Evolutionary conservation across 2,888 invertebrate species (phyloP).

Genomic region (Coecobrya sp.): DNA sequence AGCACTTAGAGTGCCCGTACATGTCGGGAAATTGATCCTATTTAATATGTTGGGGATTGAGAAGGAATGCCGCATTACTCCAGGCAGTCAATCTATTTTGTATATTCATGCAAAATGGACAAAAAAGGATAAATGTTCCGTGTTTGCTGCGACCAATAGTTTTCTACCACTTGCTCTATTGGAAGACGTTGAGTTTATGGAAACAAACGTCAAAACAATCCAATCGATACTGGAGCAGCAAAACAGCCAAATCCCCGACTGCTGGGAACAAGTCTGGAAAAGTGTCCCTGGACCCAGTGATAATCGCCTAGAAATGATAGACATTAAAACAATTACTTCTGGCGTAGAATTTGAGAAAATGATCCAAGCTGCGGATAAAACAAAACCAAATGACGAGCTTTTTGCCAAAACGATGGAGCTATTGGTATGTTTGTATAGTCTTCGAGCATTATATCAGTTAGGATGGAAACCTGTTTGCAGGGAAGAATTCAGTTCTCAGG

Average conservation of each 20-base stretch:
- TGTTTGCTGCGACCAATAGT: neutral
- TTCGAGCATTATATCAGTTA: constrained; percentile 14
- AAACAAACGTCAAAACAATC: constrained; percentile 39
- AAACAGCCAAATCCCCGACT: constrained; percentile 1
- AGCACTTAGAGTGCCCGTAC: constrained; percentile 62
- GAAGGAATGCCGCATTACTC: no score
- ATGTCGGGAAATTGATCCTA: constrained; percentile 39
- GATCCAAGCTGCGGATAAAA: neutral
- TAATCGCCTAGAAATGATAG: no score
- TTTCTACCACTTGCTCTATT: neutral
- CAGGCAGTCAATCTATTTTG: no score
- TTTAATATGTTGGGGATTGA: neutral
- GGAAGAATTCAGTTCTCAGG: neutral
- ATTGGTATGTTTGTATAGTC: neutral
- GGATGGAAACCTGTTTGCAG: constrained; percentile 31
- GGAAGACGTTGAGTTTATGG: constrained; percentile 32
- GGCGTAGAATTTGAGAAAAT: no score
- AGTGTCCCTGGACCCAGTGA: neutral
- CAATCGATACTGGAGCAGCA: constrained; percentile 38
- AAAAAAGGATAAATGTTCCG: neutral
- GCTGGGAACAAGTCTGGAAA: constrained; percentile 47
- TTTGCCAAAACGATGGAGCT: neutral
- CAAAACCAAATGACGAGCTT: neutral
- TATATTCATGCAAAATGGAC: constrained; percentile 23
- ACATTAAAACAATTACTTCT: no score